Base-by-base conservation (phyloP, 2,797 vertebrate genomes). In the Poeciliopsis turneri region DNA sequence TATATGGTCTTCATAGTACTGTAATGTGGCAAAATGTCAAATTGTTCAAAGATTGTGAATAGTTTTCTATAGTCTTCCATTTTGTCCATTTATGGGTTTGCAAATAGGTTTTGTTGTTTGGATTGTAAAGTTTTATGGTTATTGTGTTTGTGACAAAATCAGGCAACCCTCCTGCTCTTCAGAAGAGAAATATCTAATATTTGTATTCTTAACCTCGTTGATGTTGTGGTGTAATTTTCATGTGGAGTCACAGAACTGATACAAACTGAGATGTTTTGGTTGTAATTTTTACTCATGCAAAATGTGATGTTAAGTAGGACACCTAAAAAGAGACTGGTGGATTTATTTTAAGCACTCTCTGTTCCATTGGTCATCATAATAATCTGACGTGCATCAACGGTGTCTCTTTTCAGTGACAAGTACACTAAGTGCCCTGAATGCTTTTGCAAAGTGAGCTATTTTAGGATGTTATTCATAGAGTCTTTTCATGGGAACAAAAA, bases 261-360 rank as follows among this genome's bases (percentile, higher is more conserved):
- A 41, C 74, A 82, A 80, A 81, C 20, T 51, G 20, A 77, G 81
- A 76, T n/a, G 74, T 43, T 43, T n/a, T 25, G 8, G 30, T 69
- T 80, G 72, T 59, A 77, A 76, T 66, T 84, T 81, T 84, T 79
- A 71, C 73, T 78, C 72, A 70, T 70, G 82, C 87, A 82, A 76
- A 86, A 84, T 84, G 18, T 80, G 75, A 57, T 75, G 78, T 77
- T 89, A 92, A 93, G 87, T 93, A 86, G 88, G 89, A 76, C 87
- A 41, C 88, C 88, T 79, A 75, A 73, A 74, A 82, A 82, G 76
- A n/a, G 76, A 69, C 77, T n/a, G 70, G 53, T 59, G 78, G 79
- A 86, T 94, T 92, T 95, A 94, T 94, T 94, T 95, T 90, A 90
- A 88, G 91, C 83, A 76, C 85, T 81, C 83, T 83, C 61, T 10